Conservation (phyloP, 2,113 vertebrate genomes). For the Silurus asotus region DNA sequence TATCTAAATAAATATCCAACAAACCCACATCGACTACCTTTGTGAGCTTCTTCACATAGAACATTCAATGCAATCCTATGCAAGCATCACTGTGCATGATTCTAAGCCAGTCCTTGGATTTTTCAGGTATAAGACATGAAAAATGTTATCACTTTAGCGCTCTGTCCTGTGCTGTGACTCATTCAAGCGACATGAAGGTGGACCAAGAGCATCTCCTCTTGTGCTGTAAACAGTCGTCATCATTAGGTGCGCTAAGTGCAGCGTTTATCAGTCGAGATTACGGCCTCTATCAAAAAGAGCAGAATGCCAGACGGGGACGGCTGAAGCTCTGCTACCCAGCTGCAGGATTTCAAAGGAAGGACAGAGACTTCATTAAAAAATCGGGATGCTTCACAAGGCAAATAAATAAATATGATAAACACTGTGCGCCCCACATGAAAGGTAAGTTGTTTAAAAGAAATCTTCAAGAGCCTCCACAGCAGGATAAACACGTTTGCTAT, state of each 20-base stretch:
- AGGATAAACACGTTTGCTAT: conserved; percentile 47
- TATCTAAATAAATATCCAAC: background rate
- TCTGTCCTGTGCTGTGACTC: background rate
- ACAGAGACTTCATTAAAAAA: conserved; percentile 54
- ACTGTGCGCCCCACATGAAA: conserved; percentile 54
- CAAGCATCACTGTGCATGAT: background rate
- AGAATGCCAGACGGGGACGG: conserved; percentile 45
- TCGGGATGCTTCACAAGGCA: conserved; percentile 47
- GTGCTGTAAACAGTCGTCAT: conserved; percentile 69
- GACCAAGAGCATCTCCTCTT: conserved; percentile 55
- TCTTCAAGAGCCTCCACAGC: conserved; percentile 47
- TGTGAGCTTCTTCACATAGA: background rate
- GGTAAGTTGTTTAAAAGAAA: conserved; percentile 53
- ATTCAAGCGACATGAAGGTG: conserved; percentile 42
- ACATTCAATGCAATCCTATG: background rate
- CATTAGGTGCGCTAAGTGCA: conserved; percentile 64
- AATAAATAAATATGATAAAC: conserved; percentile 56
- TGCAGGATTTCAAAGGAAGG: conserved; percentile 59
- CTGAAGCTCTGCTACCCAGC: conserved; percentile 47
- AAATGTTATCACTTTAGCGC: background rate
- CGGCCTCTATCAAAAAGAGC: conserved; percentile 56
- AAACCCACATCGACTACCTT: background rate
- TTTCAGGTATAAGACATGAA: no score
- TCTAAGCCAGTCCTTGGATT: background rate
- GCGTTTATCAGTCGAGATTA: conserved; percentile 71